Base-by-base conservation (phyloP, 1,140 invertebrate genomes). In the Cherax quadricarinatus region DNA sequence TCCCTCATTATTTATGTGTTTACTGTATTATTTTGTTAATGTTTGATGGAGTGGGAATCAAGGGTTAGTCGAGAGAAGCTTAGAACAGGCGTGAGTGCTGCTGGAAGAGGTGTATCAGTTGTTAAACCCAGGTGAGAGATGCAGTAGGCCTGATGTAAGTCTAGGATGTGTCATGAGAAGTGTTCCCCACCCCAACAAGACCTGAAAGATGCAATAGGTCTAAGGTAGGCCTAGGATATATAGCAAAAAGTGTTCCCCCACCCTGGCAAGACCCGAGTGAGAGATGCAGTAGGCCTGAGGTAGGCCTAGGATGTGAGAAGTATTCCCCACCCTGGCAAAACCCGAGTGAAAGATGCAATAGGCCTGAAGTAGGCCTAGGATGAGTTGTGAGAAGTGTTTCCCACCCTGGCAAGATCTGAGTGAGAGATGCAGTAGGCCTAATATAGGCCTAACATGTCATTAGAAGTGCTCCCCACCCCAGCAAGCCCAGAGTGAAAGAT, bases 1-100 rank as follows among this genome's bases (percentile, higher is more conserved):
- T 83, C 81, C 51, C 57, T 14, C 51, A 60, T 60, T 83, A 83
- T 83, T 83, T 75, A 30, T 75, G 30, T 75, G 70, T 89, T 70
- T 24, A 89, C 70, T 81, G 60, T 86, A 82, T 89, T 82, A 82
- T 89, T 89, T 73, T 57, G 83, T 89, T 70, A 81, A 73, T 62
- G 70, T 79, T 88, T 24, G 75, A 88, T 78, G 41, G 53, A 53
- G 53, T 88, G 86, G 86, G 86, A 88, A 57, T 78, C 21, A 88
- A 88, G 75, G 86, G 86, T 83, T 79, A 62, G 78, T 78, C 75
- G 78, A 53, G 49, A 79, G 18, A 53, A 57, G 73, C 48, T 82
- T 41, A 51, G 66, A 70, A 18, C 16, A 70, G 21, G 16, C 66
- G 21, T 70, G 66, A 70, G 21, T 18, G 66, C 66, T 70, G 21